Percentiles rank a stretch among this genome's conserved stretches.
Conservation (phyloP, 2,113 vertebrate species). For the Campylorhamphus procurvoides region DNA sequence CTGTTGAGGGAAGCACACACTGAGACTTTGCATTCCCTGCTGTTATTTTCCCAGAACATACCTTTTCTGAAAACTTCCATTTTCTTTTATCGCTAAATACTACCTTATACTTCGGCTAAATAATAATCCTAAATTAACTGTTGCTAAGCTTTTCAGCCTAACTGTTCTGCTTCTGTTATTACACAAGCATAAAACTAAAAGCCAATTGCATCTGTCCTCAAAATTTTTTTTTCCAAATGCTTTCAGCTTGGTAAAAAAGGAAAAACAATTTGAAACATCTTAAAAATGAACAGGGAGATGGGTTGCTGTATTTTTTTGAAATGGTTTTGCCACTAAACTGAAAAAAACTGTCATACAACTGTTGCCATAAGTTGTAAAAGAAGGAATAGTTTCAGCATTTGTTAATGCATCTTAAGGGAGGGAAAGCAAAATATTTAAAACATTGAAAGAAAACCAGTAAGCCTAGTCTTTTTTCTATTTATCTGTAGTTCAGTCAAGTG, state of each 20-base stretch:
- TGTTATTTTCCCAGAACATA: neutral
- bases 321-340: neutral
- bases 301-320: neutral
- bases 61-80: neutral
- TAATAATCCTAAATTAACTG: neutral
- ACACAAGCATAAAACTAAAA: neutral
- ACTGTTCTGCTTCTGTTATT: neutral
- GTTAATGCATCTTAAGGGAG: neutral
- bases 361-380: neutral
- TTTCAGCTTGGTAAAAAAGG: neutral
- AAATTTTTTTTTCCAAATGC: neutral
- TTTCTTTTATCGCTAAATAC: neutral
- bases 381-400: neutral
- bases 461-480: neutral
- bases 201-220: neutral
- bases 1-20: neutral
- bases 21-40: neutral
- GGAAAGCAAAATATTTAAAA: neutral
- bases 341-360: neutral
- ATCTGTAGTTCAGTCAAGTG: neutral
- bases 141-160: neutral
- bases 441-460: neutral
- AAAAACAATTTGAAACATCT: neutral
- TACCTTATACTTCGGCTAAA: neutral
- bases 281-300: neutral